A percentile compares a stretch with the other conserved stretches of the same genome.
Evolutionary conservation across 2,888 invertebrate species (phyloP).

Genomic region (Bhutanitis thaidina): DNA sequence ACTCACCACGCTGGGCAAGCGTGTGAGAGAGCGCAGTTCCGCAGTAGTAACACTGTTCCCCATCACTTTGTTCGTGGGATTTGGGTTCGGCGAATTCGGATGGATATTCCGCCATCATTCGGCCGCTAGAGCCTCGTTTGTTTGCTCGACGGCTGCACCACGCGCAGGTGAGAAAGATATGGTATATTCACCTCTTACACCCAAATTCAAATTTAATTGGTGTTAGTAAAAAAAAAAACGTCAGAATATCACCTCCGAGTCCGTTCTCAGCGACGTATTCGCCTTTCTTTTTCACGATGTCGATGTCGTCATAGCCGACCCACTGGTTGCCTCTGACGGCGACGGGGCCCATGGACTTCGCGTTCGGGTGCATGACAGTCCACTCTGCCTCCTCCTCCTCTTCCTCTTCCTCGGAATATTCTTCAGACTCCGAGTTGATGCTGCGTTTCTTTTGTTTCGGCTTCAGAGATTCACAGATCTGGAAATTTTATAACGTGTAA

Average conservation of each 20-base stretch:
- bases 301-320: slow-evolving; percentile 95
- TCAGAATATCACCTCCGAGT: slow-evolving; percentile 82
- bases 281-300: slow-evolving; percentile 90
- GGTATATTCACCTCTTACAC: too few species aligned
- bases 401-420: slow-evolving; percentile 70
- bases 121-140: too few species aligned
- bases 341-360: slow-evolving; percentile 93
- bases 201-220: too few species aligned
- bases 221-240: too few species aligned
- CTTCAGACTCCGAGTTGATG: slow-evolving; percentile 40
- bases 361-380: slow-evolving; percentile 90
- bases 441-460: slow-evolving; percentile 50
- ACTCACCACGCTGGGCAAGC: too few species aligned
- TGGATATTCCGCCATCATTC: too few species aligned
- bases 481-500: slow-evolving; percentile 11
- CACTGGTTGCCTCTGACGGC: slow-evolving; percentile 92
- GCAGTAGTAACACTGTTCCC: too few species aligned
- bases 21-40: too few species aligned
- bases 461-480: slow-evolving; percentile 92
- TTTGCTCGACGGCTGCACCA: too few species aligned
- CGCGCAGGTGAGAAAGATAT: too few species aligned
- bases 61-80: too few species aligned
- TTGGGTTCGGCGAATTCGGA: too few species aligned
- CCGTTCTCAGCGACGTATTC: slow-evolving; percentile 91
- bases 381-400: slow-evolving; percentile 81